Evolutionary conservation across 2,888 invertebrate genomes (phyloP).

Genomic region (Clusia tigrina): DNA sequence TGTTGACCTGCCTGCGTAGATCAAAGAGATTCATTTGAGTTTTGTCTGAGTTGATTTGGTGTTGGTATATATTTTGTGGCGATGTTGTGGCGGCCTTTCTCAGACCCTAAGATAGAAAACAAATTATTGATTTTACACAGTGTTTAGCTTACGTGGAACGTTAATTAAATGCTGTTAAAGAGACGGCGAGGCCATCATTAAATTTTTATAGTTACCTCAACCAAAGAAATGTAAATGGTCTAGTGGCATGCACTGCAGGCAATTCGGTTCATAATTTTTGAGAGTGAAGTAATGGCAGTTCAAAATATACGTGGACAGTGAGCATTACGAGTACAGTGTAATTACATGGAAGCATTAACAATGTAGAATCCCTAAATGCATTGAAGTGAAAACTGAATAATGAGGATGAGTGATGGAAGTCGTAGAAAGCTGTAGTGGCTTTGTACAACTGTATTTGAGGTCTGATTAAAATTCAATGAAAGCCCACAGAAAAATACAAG

Average conservation of each 20-base stretch:
- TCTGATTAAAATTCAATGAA: too few species aligned
- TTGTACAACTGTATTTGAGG: too few species aligned
- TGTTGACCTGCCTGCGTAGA: constrained; percentile 39
- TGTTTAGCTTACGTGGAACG: constrained; percentile 24
- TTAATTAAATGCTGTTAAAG: constrained; percentile 32
- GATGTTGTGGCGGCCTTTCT: constrained; percentile 25
- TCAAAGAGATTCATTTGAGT: constrained; percentile 33
- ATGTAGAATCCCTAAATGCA: too few species aligned
- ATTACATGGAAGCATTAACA: too few species aligned
- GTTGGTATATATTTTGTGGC: constrained; percentile 24
- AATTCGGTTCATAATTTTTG: background rate
- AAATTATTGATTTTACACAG: constrained; percentile 38
- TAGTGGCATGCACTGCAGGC: constrained; percentile 4
- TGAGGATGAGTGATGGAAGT: too few species aligned
- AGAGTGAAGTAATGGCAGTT: too few species aligned
- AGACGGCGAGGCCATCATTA: constrained; percentile 18
- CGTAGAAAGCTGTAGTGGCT: too few species aligned
- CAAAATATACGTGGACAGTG: too few species aligned
- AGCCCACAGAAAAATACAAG: too few species aligned
- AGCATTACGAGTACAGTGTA: too few species aligned
- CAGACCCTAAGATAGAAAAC: constrained; percentile 31
- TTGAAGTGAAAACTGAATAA: too few species aligned
- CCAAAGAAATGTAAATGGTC: too few species aligned
- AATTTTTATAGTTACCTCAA: background rate
- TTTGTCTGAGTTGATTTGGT: constrained; percentile 23